Evolutionary conservation across 2,797 vertebrate genomes (phyloP).

Genomic region (Urosaurus nigricauda): DNA sequence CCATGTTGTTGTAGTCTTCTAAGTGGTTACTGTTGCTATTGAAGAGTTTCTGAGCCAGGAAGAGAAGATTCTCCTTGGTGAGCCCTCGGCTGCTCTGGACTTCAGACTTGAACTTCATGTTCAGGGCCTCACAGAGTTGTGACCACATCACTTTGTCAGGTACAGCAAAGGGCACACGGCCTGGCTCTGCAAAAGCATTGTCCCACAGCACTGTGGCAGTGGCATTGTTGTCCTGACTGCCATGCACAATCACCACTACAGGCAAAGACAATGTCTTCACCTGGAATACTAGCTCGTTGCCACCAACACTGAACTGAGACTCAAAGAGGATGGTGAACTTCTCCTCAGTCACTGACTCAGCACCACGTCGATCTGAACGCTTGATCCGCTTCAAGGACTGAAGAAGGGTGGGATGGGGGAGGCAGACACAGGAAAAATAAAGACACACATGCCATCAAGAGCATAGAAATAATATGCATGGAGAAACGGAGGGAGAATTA

Average conservation of each 20-base stretch:
- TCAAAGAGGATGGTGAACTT: constrained; percentile 97
- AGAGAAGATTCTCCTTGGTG: constrained; percentile 94
- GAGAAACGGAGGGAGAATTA: not conserved
- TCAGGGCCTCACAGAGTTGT: constrained; percentile 92
- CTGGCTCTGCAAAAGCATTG: constrained; percentile 94
- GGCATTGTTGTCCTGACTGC: constrained; percentile 97
- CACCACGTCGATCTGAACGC: constrained; percentile 92
- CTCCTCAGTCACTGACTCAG: constrained; percentile 95
- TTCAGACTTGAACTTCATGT: constrained; percentile 97
- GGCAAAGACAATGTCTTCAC: constrained; percentile 96
- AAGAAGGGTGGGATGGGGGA: not conserved
- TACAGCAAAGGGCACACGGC: constrained; percentile 92
- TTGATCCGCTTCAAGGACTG: constrained; percentile 96
- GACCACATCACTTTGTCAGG: constrained; percentile 95
- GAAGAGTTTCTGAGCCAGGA: constrained; percentile 95
- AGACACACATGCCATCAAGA: not conserved
- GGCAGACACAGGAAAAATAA: not conserved
- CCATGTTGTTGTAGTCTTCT: constrained; percentile 90
- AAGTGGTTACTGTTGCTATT: constrained; percentile 87
- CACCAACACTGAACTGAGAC: constrained; percentile 95
- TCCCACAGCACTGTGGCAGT: constrained; percentile 97
- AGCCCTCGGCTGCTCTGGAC: constrained; percentile 93
- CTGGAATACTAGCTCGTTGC: constrained; percentile 95
- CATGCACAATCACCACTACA: constrained; percentile 95
- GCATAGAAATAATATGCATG: not conserved